Conservation (phyloP, 2,797 vertebrate species). For the Selene dorsalis region DNA sequence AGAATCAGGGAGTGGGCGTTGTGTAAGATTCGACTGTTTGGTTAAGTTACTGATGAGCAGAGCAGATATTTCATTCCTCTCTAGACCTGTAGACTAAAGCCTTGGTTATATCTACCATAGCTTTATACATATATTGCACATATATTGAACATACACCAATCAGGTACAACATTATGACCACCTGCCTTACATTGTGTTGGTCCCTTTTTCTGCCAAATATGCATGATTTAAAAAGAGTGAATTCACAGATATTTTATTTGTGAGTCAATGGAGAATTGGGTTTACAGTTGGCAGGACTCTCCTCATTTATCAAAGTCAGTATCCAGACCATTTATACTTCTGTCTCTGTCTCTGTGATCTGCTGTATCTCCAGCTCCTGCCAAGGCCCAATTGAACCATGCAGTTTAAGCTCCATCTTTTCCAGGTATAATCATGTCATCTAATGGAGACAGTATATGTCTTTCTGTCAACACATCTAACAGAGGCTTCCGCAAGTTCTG, state of each 20-base stretch:
- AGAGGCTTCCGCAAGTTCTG: background rate
- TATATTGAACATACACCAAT: too few species aligned
- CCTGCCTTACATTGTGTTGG: too few species aligned
- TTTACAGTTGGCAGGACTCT: background rate
- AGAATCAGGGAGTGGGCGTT: too few species aligned
- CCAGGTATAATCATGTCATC: background rate
- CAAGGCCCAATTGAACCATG: slow-evolving; percentile 2
- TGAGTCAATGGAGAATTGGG: background rate
- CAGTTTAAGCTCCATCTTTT: background rate
- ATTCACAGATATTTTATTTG: too few species aligned
- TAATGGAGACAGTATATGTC: background rate
- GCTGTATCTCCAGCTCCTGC: background rate
- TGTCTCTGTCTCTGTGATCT: background rate
- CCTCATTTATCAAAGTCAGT: background rate
- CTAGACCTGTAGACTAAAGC: background rate
- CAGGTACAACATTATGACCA: too few species aligned
- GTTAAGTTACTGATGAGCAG: background rate
- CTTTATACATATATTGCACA: too few species aligned
- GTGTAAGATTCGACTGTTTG: too few species aligned
- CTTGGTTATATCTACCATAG: too few species aligned
- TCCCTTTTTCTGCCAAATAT: too few species aligned
- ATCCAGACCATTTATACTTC: background rate
- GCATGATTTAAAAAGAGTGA: too few species aligned
- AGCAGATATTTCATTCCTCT: background rate
- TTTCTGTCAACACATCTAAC: slow-evolving; percentile 3